Evolutionary conservation across 2,888 invertebrate genomes (phyloP), one percentile per base, ranked within the genome.

Genomic region (Agrotis clavis): DNA sequence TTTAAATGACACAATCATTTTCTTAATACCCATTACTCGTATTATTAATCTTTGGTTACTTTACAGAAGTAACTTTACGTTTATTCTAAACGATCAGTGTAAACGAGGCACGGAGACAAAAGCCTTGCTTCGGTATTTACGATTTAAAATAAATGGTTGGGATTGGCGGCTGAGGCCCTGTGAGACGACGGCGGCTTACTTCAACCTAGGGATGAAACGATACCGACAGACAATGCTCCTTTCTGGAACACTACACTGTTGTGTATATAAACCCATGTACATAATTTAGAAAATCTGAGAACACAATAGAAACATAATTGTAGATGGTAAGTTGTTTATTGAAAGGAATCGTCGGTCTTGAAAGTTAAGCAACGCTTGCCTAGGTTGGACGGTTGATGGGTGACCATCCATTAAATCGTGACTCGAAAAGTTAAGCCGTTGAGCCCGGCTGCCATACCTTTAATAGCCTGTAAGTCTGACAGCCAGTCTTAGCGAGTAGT

Each of bases 81-180:
- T 41, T 50, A 65, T 35, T 35, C 4, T 41, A n/a, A 66, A 74
- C 13, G 47, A 45, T 13, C n/a, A 25, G 41, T 25, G 47, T 65
- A 72, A 93, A 93, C 83, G 88, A 66, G 77, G 88, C 93, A 88
- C 80, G 4, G 59, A 91, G 90, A 87, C 88, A 80, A 87, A 90
- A 92, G 89, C 89, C 90, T 87, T 82, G 89, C 86, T 87, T 88
- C 87, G 79, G 91, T 92, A 91, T 92, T 93, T 92, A 91, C 91
- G 92, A 94, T 93, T 93, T 92, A 88, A 93, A 93, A 93, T 90
- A 92, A 94, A 94, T 92, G 91, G 87, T 81, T 67, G 86, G 91
- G 92, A 90, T 92, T 90, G 90, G 88, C 81, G 88, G 80, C 82
- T 90, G 83, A 88, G 89, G 85, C 87, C 85, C 83, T 84, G 87